Base-by-base conservation (phyloP, 2,113 vertebrate genomes). In the Lophius piscatorius region DNA sequence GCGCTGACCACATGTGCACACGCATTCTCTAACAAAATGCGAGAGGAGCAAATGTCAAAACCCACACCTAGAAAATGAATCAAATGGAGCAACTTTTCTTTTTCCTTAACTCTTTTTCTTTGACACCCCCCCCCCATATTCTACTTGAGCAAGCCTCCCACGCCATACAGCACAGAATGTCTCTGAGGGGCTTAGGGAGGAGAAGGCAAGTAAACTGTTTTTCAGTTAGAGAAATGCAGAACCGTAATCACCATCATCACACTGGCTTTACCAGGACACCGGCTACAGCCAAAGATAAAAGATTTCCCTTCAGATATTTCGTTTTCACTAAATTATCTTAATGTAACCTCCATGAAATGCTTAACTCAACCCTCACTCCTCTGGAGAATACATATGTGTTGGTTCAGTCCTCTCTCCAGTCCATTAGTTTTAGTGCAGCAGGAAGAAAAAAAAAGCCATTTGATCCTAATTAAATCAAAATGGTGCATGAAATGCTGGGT, bases 401-500 rank as follows among this genome's bases (percentile, higher is more conserved):
- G 64, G 64, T 57, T 76, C 47, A 48, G 35, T 63, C 51, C 46
- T 61, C 44, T 72, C 57, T 74, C 49, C 50, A 79, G 52, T 46
- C 65, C 76, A 72, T 82, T 84, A 81, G 57, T 74, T 85, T 80
- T 72, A 74, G 55, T 70, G 34, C 52, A 47, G 51, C 58, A 60
- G 45, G n/a, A n/a, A 70, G 49, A 66, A 74, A 70, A 54, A 36
- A 64, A 47, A 47, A 63, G 55, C 36, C 72, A 87, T 83, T 85
- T 83, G 75, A 87, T 84, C 65, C 78, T 78, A 82, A 90, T 85
- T 83, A 80, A 84, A 86, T 89, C 78, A 84, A 90, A 90, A 88
- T 82, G 84, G 63, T 84, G 77, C 85, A 82, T 83, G 69, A 84
- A 86, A 84, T 71, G 66, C 57, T 56, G 61, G 29, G 63, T 74